phyloP scores from a whole-genome alignment of 2,113 vertebrate species.

The Alethe castanea region DNA sequence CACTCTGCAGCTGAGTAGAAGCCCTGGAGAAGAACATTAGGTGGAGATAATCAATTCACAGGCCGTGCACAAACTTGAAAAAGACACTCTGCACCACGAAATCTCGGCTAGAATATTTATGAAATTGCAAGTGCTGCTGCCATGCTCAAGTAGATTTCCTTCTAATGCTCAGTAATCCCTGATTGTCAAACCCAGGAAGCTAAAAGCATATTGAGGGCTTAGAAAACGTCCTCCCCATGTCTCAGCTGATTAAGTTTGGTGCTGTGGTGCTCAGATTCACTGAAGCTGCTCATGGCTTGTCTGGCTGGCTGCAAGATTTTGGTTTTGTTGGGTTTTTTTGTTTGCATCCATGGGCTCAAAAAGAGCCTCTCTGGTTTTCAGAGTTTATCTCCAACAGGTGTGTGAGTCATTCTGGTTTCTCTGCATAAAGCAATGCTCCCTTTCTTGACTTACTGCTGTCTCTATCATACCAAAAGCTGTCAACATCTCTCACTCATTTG shows the following conservation, averaged over 20 bases:
- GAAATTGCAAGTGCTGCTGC: background rate
- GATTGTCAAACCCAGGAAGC: background rate
- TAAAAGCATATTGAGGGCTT: background rate
- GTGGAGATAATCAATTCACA: slow-evolving; percentile 25
- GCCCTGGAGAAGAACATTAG: background rate
- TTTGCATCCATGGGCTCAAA: background rate
- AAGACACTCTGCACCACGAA: background rate
- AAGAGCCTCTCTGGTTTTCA: background rate
- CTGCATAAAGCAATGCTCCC: background rate
- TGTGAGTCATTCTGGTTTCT: background rate
- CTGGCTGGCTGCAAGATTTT: background rate
- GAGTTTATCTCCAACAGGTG: accelerated
- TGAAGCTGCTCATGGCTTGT: background rate
- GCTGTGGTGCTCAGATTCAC: background rate
- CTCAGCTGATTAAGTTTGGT: background rate
- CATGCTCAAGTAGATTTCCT: slow-evolving; percentile 31
- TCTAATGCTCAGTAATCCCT: slow-evolving; percentile 21
- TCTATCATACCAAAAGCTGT: background rate
- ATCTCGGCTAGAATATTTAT: slow-evolving; percentile 41
- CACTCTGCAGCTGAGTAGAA: background rate
- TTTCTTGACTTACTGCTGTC: background rate
- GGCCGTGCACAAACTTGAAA: slow-evolving; percentile 23
- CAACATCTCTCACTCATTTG: background rate
- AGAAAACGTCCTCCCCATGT: background rate
- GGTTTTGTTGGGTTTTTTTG: too few relatives aligned